Base-by-base conservation (phyloP, 1,140 invertebrate genomes). In the Danaus plexippus region DNA sequence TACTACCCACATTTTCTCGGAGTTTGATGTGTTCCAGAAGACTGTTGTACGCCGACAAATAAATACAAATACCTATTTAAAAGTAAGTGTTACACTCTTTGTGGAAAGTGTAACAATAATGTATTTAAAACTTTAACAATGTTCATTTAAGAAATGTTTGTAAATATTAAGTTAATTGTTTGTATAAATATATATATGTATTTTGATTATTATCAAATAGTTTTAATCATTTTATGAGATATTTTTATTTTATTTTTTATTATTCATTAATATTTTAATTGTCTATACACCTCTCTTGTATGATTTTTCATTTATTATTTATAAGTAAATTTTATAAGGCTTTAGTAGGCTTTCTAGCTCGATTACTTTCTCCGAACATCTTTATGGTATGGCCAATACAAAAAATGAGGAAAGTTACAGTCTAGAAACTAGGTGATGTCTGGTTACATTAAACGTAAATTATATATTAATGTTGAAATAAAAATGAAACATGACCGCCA, bases 291-390 rank as follows among this genome's bases (percentile, higher is more conserved):
- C 11, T 52, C 6, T 15, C 1, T 22, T 32, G 22, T 32, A 32
- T 32, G 22, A 32, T 32, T 32, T 32, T 32, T 32, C 22, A 32
- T 32, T 6, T 32, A 32, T 32, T 32, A 32, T 32, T 32, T 32
- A 32, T 32, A 32, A 32, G 22, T 32, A 32, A 32, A 32, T 32
- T 32, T 32, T 32, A 32, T 32, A 52, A 46, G 53, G 52, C 52
- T 54, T 43, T 40, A 43, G 42, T 43, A 56, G 54, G 47, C 54
- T 56, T 56, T 49, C 54, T 47, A 47, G 47, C 7, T 48, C 22
- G 44, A 54, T 47, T 60, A 60, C 58, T 60, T 60, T 60, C 58
- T 60, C 53, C 42, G 47, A 41, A 51, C 58, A 60, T 60, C 58
- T 60, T 54, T 60, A 60, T 54, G 58, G 58, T 54, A 47, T 54